phyloP scores from a whole-genome alignment of 2,113 vertebrate genomes.

The Greenwoodochromis staneri region DNA sequence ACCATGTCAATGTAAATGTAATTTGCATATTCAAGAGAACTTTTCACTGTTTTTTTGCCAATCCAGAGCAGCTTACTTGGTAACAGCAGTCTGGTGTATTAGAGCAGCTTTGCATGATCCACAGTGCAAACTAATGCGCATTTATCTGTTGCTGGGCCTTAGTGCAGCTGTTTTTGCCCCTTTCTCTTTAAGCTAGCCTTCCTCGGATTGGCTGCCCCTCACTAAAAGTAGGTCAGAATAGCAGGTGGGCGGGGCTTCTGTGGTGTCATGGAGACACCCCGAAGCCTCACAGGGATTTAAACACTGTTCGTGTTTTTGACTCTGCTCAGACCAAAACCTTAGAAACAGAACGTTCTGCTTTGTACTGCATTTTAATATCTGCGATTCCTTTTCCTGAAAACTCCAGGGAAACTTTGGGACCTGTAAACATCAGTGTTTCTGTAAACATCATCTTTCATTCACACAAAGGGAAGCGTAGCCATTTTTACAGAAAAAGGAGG shows the following conservation, averaged over 20 bases:
- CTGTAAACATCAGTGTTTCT: not conserved
- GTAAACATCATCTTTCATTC: not conserved
- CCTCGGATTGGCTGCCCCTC: not conserved
- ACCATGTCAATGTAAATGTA: rapidly evolving
- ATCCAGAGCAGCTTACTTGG: rapidly evolving
- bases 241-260: not conserved
- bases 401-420: not conserved
- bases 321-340: not conserved
- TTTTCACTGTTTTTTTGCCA: not conserved
- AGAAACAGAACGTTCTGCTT: not conserved
- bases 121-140: not conserved
- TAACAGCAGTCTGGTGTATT: not conserved
- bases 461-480: not conserved
- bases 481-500: not conserved
- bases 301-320: rapidly evolving
- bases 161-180: rapidly evolving
- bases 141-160: not conserved
- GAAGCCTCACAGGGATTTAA: rapidly evolving
- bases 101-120: not conserved
- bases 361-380: rapidly evolving
- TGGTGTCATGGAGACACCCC: rapidly evolving
- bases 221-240: rapidly evolving
- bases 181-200: not conserved
- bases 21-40: not conserved
- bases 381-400: not conserved